These are phyloP conservation scores for Corythornis madagascariensis DNA, from an alignment of 2,113 vertebrate genomes.

Conservation along the genomic window DNA sequence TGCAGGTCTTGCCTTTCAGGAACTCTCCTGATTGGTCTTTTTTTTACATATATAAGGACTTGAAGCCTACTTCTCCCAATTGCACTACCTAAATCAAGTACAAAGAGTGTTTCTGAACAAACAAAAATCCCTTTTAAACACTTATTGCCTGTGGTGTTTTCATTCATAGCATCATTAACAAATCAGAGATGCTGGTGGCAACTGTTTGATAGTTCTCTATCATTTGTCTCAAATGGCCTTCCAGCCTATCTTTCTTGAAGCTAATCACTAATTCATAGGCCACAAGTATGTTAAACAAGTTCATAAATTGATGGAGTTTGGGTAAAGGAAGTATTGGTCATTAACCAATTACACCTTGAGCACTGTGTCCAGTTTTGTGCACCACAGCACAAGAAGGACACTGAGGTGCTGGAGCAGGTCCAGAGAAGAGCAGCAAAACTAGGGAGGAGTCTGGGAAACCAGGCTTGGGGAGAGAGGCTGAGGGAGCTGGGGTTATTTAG, in stretches of 20 bases:
- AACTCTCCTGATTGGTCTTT: neutral
- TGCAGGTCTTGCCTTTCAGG: neutral
- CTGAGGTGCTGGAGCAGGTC: no score
- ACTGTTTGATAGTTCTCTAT: neutral
- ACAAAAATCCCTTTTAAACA: neutral
- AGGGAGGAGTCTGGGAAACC: no score
- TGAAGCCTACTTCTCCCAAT: neutral
- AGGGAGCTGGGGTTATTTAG: no score
- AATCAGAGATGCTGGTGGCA: neutral
- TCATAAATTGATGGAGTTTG: neutral
- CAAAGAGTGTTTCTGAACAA: neutral
- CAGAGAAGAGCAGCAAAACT: no score
- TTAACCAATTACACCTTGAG: neutral
- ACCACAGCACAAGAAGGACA: no score
- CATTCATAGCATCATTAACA: neutral
- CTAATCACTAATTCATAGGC: conserved; percentile 41
- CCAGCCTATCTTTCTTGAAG: conserved; percentile 19
- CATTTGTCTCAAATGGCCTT: conserved; percentile 37
- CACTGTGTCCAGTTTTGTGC: no score
- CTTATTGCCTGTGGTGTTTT: neutral
- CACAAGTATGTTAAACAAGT: neutral
- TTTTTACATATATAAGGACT: neutral
- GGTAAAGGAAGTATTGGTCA: neutral
- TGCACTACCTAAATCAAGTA: neutral
- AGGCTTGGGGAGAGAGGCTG: no score